Percentiles rank a stretch among this genome's conserved stretches.
Conservation (phyloP, 2,888 invertebrate species). For the Steinernema scapterisci region DNA sequence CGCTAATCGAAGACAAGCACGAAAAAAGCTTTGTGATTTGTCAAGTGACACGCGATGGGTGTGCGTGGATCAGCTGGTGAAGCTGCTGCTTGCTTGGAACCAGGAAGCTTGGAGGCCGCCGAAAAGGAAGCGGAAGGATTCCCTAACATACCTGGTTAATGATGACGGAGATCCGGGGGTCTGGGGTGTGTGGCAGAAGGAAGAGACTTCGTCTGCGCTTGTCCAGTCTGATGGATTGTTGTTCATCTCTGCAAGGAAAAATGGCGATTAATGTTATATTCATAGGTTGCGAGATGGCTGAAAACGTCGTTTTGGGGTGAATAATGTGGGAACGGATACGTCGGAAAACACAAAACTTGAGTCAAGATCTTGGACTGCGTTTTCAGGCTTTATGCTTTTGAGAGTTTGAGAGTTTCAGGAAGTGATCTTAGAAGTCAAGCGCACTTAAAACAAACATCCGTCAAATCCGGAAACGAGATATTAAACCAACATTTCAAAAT, state of each 20-base stretch:
- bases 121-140: neutral
- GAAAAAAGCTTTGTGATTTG: too few relatives aligned
- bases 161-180: constrained; percentile 43
- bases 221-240: constrained; percentile 29
- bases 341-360: too few relatives aligned
- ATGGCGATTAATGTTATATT: too few relatives aligned
- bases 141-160: constrained; percentile 37
- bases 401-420: too few relatives aligned
- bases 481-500: constrained; percentile 4
- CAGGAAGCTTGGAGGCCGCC: neutral
- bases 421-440: too few relatives aligned
- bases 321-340: too few relatives aligned
- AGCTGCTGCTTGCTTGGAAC: neutral
- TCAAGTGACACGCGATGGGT: constrained; percentile 16
- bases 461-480: neutral
- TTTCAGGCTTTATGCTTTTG: too few relatives aligned
- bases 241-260: constrained; percentile 22
- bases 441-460: neutral
- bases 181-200: constrained; percentile 35
- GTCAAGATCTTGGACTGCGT: too few relatives aligned
- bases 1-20: too few relatives aligned
- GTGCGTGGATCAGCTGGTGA: neutral
- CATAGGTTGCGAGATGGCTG: too few relatives aligned
- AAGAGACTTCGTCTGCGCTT: constrained; percentile 24
- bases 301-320: too few relatives aligned